phyloP scores from a whole-genome alignment of 2,888 invertebrate species.

The Tillus elongatus region DNA sequence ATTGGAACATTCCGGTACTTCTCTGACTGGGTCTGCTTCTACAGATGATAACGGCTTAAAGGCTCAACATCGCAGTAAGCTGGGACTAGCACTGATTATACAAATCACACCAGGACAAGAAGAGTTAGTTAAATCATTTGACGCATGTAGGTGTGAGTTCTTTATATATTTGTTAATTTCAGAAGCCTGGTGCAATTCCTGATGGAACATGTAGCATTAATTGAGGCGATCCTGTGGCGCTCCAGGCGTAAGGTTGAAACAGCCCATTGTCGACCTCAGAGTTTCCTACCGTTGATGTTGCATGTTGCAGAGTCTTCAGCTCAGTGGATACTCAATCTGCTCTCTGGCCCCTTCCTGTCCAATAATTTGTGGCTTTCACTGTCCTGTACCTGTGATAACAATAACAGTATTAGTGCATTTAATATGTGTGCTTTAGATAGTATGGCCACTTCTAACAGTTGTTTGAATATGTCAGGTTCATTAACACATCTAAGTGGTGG shows the following conservation, averaged over 20 bases:
- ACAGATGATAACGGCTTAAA: slow-evolving; percentile 21
- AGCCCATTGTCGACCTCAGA: slow-evolving; percentile 50
- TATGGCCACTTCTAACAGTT: no score
- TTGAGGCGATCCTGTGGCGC: slow-evolving; percentile 65
- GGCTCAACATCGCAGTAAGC: slow-evolving; percentile 39
- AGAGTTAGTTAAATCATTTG: slow-evolving; percentile 43
- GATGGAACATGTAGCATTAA: slow-evolving; percentile 68
- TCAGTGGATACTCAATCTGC: slow-evolving; percentile 25
- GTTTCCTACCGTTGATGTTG: slow-evolving; percentile 46
- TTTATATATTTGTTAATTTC: slow-evolving; percentile 7
- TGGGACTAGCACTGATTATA: slow-evolving; percentile 60
- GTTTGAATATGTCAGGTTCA: no score
- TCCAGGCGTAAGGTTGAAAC: slow-evolving; percentile 57
- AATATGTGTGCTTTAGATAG: no score
- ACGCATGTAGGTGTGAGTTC: no score
- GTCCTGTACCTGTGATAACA: slow-evolving; percentile 27
- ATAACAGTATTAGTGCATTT: slow-evolving; percentile 26
- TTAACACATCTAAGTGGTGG: no score
- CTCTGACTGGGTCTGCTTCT: slow-evolving; percentile 23
- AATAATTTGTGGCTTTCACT: slow-evolving; percentile 32
- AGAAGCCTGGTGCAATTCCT: slow-evolving; percentile 49
- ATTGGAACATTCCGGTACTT: slow-evolving; percentile 40
- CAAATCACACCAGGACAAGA: slow-evolving; percentile 48
- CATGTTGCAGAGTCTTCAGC: slow-evolving; percentile 42
- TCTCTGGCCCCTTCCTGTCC: slow-evolving; percentile 29